Percentiles rank a stretch among this genome's conserved stretches.
These are phyloP conservation scores for Epirrhoe alternata DNA, from an alignment of 2,888 invertebrate species.

Conservation along the genomic window DNA sequence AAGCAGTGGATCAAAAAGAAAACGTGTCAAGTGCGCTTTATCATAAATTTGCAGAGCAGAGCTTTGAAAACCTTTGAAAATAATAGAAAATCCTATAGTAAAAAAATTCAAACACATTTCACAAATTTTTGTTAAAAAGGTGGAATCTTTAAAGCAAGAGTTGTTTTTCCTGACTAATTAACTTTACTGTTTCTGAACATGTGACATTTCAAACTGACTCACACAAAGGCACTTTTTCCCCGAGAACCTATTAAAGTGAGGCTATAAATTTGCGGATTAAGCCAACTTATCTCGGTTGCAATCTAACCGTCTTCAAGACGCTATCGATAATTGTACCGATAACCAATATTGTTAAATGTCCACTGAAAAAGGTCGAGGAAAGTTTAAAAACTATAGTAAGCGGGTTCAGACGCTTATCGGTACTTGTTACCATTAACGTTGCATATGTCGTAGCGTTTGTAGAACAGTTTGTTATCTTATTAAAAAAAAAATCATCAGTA, in stretches of 20 bases:
- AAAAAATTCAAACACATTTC: too few species aligned
- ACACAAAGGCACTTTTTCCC: slow-evolving; percentile 56
- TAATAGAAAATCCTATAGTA: too few species aligned
- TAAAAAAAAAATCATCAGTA: too few species aligned
- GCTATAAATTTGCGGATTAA: slow-evolving; percentile 79
- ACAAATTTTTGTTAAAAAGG: neutral
- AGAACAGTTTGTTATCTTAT: too few species aligned
- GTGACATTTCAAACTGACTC: slow-evolving; percentile 31
- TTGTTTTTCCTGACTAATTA: slow-evolving; percentile 14
- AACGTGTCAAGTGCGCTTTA: too few species aligned
- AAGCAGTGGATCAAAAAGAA: too few species aligned
- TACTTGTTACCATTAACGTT: neutral
- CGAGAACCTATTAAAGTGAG: slow-evolving; percentile 69
- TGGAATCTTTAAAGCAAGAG: neutral
- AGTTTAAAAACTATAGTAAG: slow-evolving; percentile 43
- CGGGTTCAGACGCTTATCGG: neutral
- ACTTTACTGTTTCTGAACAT: slow-evolving; percentile 12
- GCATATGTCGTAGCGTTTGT: too few species aligned
- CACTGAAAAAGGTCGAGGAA: slow-evolving; percentile 53
- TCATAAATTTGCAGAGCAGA: too few species aligned
- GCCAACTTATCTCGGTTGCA: slow-evolving; percentile 77
- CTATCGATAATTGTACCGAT: slow-evolving; percentile 78
- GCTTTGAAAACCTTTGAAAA: too few species aligned
- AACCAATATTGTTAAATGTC: slow-evolving; percentile 68
- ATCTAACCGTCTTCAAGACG: slow-evolving; percentile 70